phyloP scores from a whole-genome alignment of 1,140 invertebrate genomes.

The Hormaphis cornu region DNA sequence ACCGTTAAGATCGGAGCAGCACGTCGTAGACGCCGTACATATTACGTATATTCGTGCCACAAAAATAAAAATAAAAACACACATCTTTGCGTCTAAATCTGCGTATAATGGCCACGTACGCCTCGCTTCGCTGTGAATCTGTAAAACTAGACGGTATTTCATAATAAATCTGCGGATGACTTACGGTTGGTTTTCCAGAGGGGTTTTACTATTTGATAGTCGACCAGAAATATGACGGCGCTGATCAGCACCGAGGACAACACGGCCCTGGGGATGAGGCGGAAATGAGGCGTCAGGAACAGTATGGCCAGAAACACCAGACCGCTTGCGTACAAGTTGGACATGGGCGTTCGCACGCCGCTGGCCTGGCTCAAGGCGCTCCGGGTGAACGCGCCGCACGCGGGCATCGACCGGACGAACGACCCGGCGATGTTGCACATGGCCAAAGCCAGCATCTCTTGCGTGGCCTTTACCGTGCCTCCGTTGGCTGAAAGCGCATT shows the following conservation, averaged over 20 bases:
- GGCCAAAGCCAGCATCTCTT: constrained; percentile 59
- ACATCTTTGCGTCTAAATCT: too few relatives aligned
- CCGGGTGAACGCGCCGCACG: constrained; percentile 60
- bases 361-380: constrained; percentile 66
- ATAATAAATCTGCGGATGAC: constrained; percentile 33
- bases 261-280: constrained; percentile 58
- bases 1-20: too few relatives aligned
- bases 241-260: constrained; percentile 58
- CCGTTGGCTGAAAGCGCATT: constrained; percentile 42
- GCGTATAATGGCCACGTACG: too few relatives aligned
- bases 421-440: constrained; percentile 61
- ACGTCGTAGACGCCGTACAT: too few relatives aligned
- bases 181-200: constrained; percentile 58
- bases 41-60: too few relatives aligned
- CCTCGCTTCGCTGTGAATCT: too few relatives aligned
- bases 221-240: constrained; percentile 61
- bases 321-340: constrained; percentile 54
- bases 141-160: too few relatives aligned
- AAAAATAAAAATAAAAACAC: too few relatives aligned
- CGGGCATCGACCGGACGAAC: constrained; percentile 62
- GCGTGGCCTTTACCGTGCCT: constrained; percentile 50
- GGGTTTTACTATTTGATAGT: constrained; percentile 49
- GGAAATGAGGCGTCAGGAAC: constrained; percentile 60
- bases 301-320: constrained; percentile 52
- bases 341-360: constrained; percentile 62